These are phyloP conservation scores for Alligator mississippiensis DNA, from an alignment of 2,113 vertebrate genomes.

Conservation along the genomic window DNA sequence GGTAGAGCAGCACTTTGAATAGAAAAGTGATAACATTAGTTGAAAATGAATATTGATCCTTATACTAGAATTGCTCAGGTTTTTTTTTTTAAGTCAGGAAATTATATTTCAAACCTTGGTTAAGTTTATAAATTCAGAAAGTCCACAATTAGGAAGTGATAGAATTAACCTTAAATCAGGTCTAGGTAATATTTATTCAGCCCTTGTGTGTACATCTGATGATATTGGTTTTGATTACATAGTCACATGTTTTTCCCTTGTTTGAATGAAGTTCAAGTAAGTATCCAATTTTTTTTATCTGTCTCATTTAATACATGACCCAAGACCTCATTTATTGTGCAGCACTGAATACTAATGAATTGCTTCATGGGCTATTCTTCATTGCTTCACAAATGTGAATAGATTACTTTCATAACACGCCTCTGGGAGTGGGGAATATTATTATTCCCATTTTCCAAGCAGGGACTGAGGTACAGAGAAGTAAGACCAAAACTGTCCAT, in stretches of 20 bases:
- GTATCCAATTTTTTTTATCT: neutral
- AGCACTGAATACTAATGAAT: neutral
- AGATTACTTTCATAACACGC: neutral
- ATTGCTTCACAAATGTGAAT: neutral
- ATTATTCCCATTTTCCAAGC: neutral
- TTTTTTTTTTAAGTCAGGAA: neutral
- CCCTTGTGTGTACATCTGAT: neutral
- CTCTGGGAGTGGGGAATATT: neutral
- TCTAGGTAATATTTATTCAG: no score
- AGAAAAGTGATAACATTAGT: neutral
- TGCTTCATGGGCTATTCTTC: neutral
- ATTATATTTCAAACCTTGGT: neutral
- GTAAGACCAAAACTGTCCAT: neutral
- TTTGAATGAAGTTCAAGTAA: neutral
- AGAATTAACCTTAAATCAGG: no score
- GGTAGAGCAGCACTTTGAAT: neutral
- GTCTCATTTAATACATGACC: neutral
- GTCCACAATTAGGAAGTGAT: no score
- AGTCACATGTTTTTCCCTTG: neutral
- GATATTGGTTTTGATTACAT: neutral
- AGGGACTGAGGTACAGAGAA: neutral
- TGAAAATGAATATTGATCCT: neutral
- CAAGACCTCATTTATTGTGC: neutral
- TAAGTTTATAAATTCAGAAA: no score
- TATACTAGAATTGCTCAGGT: accelerated